Conservation (phyloP, 1,140 invertebrate species). For the Cydia amplana region DNA sequence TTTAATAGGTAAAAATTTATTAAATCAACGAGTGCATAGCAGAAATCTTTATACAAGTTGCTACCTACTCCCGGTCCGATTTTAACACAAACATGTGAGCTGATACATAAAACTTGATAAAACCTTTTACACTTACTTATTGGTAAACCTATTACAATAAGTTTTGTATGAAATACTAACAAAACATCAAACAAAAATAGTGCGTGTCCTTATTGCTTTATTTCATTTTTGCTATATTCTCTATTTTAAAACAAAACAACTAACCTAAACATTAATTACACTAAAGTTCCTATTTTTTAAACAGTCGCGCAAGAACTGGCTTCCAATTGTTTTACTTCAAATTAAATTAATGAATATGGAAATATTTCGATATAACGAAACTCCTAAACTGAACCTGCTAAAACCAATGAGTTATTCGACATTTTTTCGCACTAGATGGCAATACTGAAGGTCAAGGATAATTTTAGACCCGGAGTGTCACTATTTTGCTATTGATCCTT, state of each 20-base stretch:
- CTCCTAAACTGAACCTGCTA: background rate
- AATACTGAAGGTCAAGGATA: too few relatives aligned
- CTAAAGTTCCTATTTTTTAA: background rate
- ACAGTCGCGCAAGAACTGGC: background rate
- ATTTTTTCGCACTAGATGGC: too few relatives aligned
- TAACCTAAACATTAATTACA: background rate
- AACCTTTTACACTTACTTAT: slow-evolving; percentile 26
- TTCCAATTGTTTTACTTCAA: background rate
- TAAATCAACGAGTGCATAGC: slow-evolving; percentile 22
- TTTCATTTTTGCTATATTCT: slow-evolving; percentile 4
- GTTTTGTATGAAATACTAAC: slow-evolving; percentile 10
- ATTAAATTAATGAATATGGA: background rate
- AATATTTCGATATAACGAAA: background rate
- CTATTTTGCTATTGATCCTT: too few relatives aligned
- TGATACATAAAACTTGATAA: slow-evolving; percentile 7
- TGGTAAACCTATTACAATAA: slow-evolving; percentile 10
- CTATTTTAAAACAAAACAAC: slow-evolving; percentile 20
- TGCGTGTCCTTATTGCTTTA: slow-evolving; percentile 19
- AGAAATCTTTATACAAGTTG: slow-evolving; percentile 14
- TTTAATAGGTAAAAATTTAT: slow-evolving; percentile 31
- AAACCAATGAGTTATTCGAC: background rate
- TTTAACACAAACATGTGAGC: slow-evolving; percentile 7
- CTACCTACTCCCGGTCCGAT: background rate
- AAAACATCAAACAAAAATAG: slow-evolving; percentile 16
- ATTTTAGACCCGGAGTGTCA: too few relatives aligned